Percentiles rank a stretch among this genome's conserved stretches.
These are phyloP conservation scores for Rhinogobius similis DNA, from an alignment of 2,113 vertebrate genomes.

Conservation along the genomic window DNA sequence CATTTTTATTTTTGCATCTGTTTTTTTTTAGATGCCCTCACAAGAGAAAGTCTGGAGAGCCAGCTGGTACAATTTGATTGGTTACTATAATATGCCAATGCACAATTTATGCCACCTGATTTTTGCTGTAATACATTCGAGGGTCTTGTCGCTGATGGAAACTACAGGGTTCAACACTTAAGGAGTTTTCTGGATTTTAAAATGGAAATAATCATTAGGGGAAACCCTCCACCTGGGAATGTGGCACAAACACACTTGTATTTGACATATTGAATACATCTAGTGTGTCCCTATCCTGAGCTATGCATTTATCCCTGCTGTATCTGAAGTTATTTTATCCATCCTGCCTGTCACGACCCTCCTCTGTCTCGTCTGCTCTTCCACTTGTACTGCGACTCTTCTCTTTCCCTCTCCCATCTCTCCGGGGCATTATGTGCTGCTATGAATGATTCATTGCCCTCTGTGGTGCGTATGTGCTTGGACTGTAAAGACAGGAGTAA, in stretches of 20 bases:
- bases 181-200: too few species aligned
- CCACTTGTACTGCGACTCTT: conserved; percentile 11
- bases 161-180: too few species aligned
- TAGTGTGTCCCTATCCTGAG: conserved; percentile 21
- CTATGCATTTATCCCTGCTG: conserved; percentile 6
- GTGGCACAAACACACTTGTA: not conserved
- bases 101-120: not conserved
- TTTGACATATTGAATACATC: not conserved
- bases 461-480: conserved; percentile 54
- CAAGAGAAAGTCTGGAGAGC: too few species aligned
- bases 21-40: too few species aligned
- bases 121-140: not conserved
- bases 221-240: too few species aligned
- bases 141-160: too few species aligned
- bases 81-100: too few species aligned
- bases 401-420: conserved; percentile 16
- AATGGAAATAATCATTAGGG: too few species aligned
- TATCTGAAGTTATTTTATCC: conserved; percentile 29
- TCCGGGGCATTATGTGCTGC: conserved; percentile 67
- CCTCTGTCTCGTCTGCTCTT: conserved; percentile 22
- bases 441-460: conserved; percentile 73
- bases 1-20: too few species aligned
- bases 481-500: conserved; percentile 56
- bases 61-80: not conserved
- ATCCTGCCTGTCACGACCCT: conserved; percentile 17